A percentile compares a stretch with the other conserved stretches of the same genome.
phyloP scores from a whole-genome alignment of 2,888 invertebrate species.

The Drosophila yooni region DNA sequence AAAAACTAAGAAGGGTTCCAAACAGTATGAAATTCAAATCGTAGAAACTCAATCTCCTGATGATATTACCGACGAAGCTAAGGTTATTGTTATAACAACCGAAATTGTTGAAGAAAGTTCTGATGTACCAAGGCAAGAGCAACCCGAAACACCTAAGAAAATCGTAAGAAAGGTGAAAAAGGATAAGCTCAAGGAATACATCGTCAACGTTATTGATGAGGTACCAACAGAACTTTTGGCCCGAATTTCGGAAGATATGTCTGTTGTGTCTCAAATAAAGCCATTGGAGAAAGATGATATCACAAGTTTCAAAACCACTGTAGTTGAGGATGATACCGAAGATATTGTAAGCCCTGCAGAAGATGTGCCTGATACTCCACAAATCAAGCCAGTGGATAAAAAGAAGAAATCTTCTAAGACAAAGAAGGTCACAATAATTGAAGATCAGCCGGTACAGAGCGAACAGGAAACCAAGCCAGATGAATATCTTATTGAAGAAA shows the following conservation, averaged over 20 bases:
- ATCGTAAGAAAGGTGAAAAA: constrained; percentile 70
- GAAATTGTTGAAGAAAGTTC: constrained; percentile 76
- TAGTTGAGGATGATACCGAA: constrained; percentile 81
- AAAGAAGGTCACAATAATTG: constrained; percentile 48
- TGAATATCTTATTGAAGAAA: constrained; percentile 81
- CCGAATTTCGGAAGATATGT: constrained; percentile 56
- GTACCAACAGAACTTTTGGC: constrained; percentile 59
- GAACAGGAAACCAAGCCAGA: constrained; percentile 60
- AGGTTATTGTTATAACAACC: constrained; percentile 82
- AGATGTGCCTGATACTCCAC: constrained; percentile 5
- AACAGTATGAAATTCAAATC: constrained; percentile 85
- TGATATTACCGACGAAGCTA: constrained; percentile 83
- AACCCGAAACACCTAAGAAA: constrained; percentile 77
- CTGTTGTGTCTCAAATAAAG: constrained; percentile 24
- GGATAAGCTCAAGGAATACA: constrained; percentile 79
- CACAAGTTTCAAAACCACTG: constrained; percentile 66
- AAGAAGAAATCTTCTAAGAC: constrained; percentile 80
- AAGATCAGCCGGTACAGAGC: constrained; percentile 28
- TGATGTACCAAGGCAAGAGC: constrained; percentile 62
- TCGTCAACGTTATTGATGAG: constrained; percentile 80
- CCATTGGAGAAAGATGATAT: constrained; percentile 45
- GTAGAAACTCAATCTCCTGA: constrained; percentile 83
- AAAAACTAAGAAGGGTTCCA: constrained; percentile 85
- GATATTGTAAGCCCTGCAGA: constrained; percentile 85
- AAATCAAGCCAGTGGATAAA: constrained; percentile 23